Conservation (phyloP, 2,888 invertebrate species). For the Aphodius granarius region DNA sequence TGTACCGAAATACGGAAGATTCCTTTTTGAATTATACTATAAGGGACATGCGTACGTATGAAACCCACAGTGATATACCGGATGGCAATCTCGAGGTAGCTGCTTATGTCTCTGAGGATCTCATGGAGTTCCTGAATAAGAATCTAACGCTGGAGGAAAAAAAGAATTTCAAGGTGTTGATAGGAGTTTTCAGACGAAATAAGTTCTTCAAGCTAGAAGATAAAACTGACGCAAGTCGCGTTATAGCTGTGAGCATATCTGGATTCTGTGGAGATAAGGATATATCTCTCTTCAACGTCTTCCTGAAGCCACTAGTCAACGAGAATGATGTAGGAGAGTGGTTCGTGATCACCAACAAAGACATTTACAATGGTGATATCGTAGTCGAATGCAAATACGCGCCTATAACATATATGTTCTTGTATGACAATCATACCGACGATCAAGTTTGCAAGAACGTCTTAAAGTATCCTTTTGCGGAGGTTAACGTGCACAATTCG, state of each 20-base stretch:
- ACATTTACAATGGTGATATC: conserved; percentile 10
- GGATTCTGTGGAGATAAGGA: conserved; percentile 17
- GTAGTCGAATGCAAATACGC: conserved; percentile 14
- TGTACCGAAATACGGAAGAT: conserved; percentile 8
- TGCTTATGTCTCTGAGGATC: conserved; percentile 17
- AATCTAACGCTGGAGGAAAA: conserved; percentile 13
- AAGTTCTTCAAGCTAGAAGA: conserved; percentile 14
- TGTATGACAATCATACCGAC: conserved; percentile 7
- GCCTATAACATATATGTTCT: conserved; percentile 20
- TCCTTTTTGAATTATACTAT: conserved; percentile 20
- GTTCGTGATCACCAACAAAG: conserved; percentile 19
- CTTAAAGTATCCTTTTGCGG: conserved; percentile 16
- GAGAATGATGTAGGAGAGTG: conserved; percentile 3
- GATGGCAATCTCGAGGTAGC: conserved; percentile 19
- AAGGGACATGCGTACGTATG: conserved; percentile 1
- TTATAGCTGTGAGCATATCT: conserved; percentile 14
- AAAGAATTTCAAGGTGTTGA: conserved; percentile 13
- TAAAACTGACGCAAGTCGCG: conserved; percentile 1
- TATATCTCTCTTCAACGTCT: conserved; percentile 12
- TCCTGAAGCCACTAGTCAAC: conserved; percentile 1
- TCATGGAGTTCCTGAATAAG: background rate
- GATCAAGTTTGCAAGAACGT: conserved; percentile 5
- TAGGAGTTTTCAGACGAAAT: conserved; percentile 8
- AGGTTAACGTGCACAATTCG: conserved; percentile 17
- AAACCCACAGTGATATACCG: conserved; percentile 3